These are phyloP conservation scores for Scelioninae gen. 1 DNA, from an alignment of 2,888 invertebrate genomes.

Conservation along the genomic window DNA sequence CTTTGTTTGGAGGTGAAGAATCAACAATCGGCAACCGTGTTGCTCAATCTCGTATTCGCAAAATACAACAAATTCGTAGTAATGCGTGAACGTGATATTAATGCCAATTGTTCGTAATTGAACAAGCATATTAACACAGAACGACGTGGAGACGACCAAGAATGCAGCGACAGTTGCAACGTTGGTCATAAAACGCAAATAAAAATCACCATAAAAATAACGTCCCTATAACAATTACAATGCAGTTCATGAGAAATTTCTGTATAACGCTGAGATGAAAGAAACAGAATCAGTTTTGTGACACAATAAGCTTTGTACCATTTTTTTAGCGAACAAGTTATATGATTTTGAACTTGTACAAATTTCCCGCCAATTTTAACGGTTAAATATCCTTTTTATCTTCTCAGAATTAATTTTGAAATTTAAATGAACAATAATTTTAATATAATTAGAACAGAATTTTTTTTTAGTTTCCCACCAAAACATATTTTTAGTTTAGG, in stretches of 20 bases:
- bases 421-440: no score
- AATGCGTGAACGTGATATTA: conserved; percentile 64
- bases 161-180: conserved; percentile 59
- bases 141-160: conserved; percentile 56
- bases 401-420: no score
- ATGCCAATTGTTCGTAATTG: conserved; percentile 66
- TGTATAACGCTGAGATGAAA: conserved; percentile 29
- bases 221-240: conserved; percentile 48
- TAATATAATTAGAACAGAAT: no score
- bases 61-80: conserved; percentile 68
- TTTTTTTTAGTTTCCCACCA: no score
- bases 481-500: no score
- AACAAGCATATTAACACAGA: conserved; percentile 61
- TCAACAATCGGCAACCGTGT: conserved; percentile 23
- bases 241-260: conserved; percentile 42
- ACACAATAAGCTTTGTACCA: no score
- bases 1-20: conserved; percentile 61
- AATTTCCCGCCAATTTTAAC: not conserved
- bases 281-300: conserved; percentile 22
- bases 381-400: no score
- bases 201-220: conserved; percentile 65
- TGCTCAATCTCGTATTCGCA: conserved; percentile 65
- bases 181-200: conserved; percentile 59
- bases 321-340: no score
- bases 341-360: not conserved